Base-by-base conservation (phyloP, 2,797 vertebrate species). In the Coregonus ussuriensis region DNA sequence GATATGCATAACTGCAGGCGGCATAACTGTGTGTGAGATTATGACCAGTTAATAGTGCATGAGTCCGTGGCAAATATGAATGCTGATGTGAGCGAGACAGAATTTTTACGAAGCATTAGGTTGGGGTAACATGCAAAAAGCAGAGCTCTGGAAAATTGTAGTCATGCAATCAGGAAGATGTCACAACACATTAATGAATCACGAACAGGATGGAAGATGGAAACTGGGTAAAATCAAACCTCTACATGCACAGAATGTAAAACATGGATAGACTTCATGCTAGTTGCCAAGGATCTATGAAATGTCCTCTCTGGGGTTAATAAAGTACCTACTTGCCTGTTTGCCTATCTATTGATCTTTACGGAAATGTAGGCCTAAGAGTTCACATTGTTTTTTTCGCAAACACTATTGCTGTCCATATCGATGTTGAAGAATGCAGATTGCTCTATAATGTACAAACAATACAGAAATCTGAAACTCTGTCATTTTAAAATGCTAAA, bases 41-140 rank as follows among this genome's bases (percentile, higher is more conserved):
- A 63, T 63, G 72, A 74, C 31, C 72, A 63, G 72, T 41, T 74
- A 74, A 74, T 74, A 74, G 72, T 62, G 54, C 33, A 63, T 74
- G 56, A 74, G 54, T 63, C 56, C 56, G 15, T 65, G 56, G 72
- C 33, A 59, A 74, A 63, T 65, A 29, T 47, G 72, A 74, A 74
- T 74, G 56, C 72, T 74, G 59, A 74, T 74, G 56, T n/a, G 56
- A 65, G 11, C n/a, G 33, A 54, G 47, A 53, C 71, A 29, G 47
- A 53, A 72, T 72, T 65, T 47, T 47, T 63, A 47, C 29, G 37
- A 14, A 31, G 15, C 72, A 15, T 11, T 59, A 35, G 15, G 67
- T 68, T 68, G 66, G 33, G 72, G 6, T 31, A 31, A 47, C 47
- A 15, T 72, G n/a, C 59, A 14, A 25, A 53, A 72, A 54, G 47